Evolutionary conservation across 2,113 vertebrate species (phyloP), one percentile per base, ranked within the genome.

Genomic region (Tachysurus vachellii): DNA sequence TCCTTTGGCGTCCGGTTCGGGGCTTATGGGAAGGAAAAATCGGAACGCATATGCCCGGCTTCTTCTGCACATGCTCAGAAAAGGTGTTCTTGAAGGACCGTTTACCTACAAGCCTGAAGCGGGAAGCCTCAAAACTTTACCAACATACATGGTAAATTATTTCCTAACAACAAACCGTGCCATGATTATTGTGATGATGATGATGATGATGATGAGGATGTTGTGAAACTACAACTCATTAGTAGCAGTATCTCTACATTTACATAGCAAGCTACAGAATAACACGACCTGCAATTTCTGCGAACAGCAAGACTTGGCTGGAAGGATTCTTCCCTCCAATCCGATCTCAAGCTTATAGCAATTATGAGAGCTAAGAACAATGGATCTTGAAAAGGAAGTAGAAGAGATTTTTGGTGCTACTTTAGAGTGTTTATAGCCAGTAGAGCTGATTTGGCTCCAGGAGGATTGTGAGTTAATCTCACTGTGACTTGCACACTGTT

Each of bases 61-160:
- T 16, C 89, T 99, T 26, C 94, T 99, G 53, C 96, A 97, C 88
- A 99, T 99, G 98, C 96, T 99, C 0, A 95, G 93, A 89, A 93
- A 93, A 31, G 97, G 97, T 0, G 86, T 94, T 5, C 94, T 99
- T 17, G 96, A 99, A 44, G 95, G 94, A 0, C 98, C 98, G 3
- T 99, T 99, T 85, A 93, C 88, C 11, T 92, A 93, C 80, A 97
- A 94, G 88, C 98, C 98, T 13, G 96, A 97, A 42, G 91, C 94
- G 0, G 98, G 98, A 26, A 91, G 31, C 2, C 95, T 99, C 68
- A 97, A 94, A 91, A 92, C 93, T 6, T 91, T 99, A 10, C 97
- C 98, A 26, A 94, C 96, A 0, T 99, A 98, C 89, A 97, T 99
- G 97, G 98, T 98, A 93, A 84, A 92, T 80, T 47, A 1, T 57